Percentiles rank a stretch among this genome's conserved stretches.
These are phyloP conservation scores for Calcarius lapponicus DNA, from an alignment of 2,797 vertebrate species.

Conservation along the genomic window DNA sequence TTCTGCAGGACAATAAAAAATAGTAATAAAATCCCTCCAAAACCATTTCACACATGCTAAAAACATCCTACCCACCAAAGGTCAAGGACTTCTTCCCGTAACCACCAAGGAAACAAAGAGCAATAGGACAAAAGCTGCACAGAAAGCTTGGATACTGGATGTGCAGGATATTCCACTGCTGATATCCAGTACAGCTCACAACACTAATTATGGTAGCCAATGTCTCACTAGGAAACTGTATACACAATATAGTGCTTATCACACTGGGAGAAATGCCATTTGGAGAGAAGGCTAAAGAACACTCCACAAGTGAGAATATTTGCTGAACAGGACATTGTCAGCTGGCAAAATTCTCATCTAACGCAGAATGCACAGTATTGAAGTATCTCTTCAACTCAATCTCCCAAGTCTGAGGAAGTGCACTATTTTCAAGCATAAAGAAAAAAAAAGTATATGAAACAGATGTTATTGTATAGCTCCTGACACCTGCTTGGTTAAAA, in stretches of 20 bases:
- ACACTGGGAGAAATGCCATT: background rate
- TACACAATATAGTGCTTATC: background rate
- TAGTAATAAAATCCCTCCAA: background rate
- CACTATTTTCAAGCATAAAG: background rate
- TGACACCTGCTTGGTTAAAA: background rate
- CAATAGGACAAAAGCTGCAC: background rate
- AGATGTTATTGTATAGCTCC: background rate
- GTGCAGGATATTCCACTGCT: background rate
- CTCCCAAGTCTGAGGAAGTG: background rate
- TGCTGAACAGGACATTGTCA: background rate
- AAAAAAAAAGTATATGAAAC: background rate
- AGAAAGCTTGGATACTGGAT: background rate
- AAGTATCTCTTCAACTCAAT: background rate
- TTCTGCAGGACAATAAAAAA: background rate
- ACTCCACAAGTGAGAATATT: background rate
- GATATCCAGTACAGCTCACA: background rate
- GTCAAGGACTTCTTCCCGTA: conserved; percentile 20
- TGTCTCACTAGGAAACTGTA: background rate
- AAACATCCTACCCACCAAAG: conserved; percentile 18
- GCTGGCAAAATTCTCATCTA: background rate
- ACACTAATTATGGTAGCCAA: background rate
- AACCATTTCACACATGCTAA: background rate
- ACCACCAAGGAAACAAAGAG: conserved; percentile 1
- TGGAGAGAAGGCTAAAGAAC: background rate
- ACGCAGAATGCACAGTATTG: background rate